A percentile compares a stretch with the other conserved stretches of the same genome.
Evolutionary conservation across 2,113 vertebrate genomes (phyloP).

Genomic region (Acanthochromis polyacanthus): DNA sequence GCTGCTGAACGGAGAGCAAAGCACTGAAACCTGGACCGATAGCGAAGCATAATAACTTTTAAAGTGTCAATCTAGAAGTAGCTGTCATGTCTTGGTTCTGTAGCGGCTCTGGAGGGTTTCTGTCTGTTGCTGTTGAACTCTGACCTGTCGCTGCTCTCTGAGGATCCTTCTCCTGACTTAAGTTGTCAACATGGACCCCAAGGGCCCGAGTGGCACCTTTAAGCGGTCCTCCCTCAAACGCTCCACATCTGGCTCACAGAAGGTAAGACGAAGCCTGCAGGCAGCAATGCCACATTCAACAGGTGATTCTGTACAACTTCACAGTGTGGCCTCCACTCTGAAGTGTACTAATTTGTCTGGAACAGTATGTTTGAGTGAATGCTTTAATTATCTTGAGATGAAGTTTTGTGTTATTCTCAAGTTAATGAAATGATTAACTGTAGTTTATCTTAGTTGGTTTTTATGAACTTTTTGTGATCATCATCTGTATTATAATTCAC

Average conservation of each 20-base stretch:
- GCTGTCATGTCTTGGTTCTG: conserved; percentile 17
- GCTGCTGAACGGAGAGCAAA: conserved; percentile 58
- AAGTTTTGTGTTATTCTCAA: too few relatives aligned
- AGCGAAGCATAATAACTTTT: conserved; percentile 21
- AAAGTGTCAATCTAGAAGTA: conserved; percentile 4
- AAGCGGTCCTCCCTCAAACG: conserved; percentile 93
- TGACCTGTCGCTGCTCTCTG: conserved; percentile 30
- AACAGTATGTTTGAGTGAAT: too few relatives aligned
- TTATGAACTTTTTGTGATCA: background rate
- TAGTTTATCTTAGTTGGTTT: background rate
- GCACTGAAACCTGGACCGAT: conserved; percentile 42
- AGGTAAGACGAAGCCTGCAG: conserved; percentile 86
- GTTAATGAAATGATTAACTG: too few relatives aligned
- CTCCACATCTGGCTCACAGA: conserved; percentile 92
- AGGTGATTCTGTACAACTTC: background rate
- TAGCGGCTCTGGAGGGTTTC: conserved; percentile 11
- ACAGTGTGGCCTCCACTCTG: background rate
- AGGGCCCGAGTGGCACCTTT: conserved; percentile 81
- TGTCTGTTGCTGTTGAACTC: conserved; percentile 21
- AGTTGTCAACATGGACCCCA: conserved; percentile 68
- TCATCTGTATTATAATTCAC: background rate
- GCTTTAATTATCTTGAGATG: too few relatives aligned
- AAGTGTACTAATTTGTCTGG: too few relatives aligned
- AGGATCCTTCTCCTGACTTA: conserved; percentile 46
- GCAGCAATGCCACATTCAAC: conserved; percentile 25